Conservation (phyloP, 2,113 vertebrate species). For the Neogobius melanostomus region DNA sequence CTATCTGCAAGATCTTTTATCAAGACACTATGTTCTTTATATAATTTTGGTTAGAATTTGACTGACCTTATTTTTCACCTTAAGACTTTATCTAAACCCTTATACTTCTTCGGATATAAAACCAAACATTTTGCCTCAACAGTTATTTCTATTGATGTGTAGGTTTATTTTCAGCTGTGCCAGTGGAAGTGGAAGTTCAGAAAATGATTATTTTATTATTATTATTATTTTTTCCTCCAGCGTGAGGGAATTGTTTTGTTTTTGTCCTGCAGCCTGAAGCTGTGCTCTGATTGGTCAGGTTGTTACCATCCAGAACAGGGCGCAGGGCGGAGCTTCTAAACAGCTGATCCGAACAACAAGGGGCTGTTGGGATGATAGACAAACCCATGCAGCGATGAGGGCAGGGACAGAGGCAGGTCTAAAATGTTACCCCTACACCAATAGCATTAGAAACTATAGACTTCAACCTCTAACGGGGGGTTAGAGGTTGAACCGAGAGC, state of each 20-base stretch:
- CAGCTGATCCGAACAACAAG: conserved; percentile 85
- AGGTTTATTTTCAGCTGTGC: neutral
- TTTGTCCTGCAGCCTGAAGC: conserved; percentile 78
- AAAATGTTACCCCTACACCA: neutral
- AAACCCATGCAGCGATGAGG: conserved; percentile 51
- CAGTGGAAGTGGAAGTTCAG: conserved; percentile 47
- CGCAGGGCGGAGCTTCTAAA: conserved; percentile 78
- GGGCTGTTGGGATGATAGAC: conserved; percentile 47
- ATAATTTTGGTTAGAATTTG: neutral
- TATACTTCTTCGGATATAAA: neutral
- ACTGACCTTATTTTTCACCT: neutral
- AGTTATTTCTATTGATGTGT: neutral
- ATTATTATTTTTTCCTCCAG: conserved; percentile 11
- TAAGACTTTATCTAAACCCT: neutral
- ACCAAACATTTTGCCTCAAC: neutral
- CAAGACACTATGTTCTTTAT: neutral
- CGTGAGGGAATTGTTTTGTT: conserved; percentile 79
- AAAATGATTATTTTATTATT: conserved; percentile 39
- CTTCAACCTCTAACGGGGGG: no score
- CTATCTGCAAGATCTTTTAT: neutral
- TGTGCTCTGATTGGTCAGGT: conserved; percentile 83
- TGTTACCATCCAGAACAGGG: conserved; percentile 96
- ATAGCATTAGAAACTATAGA: no score
- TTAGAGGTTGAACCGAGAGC: no score
- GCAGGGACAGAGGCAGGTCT: conserved; percentile 29